Conservation (phyloP, 2,888 invertebrate genomes). For the Drosophila suboccidentalis region DNA sequence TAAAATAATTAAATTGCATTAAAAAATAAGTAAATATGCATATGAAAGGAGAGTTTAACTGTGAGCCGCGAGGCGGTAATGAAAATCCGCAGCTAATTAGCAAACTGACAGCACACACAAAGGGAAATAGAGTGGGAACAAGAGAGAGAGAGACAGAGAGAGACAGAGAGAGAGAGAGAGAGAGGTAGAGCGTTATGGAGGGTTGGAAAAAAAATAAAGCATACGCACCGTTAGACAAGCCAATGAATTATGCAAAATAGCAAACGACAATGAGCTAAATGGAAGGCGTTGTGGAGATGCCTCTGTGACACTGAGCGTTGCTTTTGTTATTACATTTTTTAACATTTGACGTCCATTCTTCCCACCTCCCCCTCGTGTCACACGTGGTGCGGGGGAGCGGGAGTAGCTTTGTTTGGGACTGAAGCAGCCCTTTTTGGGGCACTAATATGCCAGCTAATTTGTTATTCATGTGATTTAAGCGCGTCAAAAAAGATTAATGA, state of each 20-base stretch:
- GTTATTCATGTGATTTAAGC: slow-evolving; percentile 83
- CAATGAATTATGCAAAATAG: slow-evolving; percentile 79
- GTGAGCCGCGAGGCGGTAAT: slow-evolving; percentile 58
- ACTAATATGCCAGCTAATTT: slow-evolving; percentile 82
- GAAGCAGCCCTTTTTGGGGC: slow-evolving; percentile 47
- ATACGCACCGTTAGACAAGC: slow-evolving; percentile 78
- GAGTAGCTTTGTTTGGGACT: slow-evolving; percentile 16
- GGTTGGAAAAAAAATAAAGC: slow-evolving; percentile 55
- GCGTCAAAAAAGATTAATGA: slow-evolving; percentile 84
- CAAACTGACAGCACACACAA: slow-evolving; percentile 68
- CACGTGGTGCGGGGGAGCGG: slow-evolving; percentile 3
- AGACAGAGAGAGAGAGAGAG: neutral
- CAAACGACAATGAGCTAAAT: slow-evolving; percentile 47
- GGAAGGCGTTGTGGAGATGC: slow-evolving; percentile 7
- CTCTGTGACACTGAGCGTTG: slow-evolving; percentile 30
- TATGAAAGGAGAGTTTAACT: slow-evolving; percentile 66
- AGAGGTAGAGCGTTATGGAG: neutral
- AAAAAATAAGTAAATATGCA: slow-evolving; percentile 69
- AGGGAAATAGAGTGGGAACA: slow-evolving; percentile 10
- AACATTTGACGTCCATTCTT: slow-evolving; percentile 53
- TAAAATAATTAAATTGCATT: slow-evolving; percentile 77
- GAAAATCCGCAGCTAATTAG: slow-evolving; percentile 75
- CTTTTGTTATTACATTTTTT: slow-evolving; percentile 42
- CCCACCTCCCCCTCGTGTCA: neutral
- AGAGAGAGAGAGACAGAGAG: neutral